Percentiles rank a stretch among this genome's conserved stretches.
These are phyloP conservation scores for Zaprionus capensis DNA, from an alignment of 1,140 invertebrate species.

Conservation along the genomic window DNA sequence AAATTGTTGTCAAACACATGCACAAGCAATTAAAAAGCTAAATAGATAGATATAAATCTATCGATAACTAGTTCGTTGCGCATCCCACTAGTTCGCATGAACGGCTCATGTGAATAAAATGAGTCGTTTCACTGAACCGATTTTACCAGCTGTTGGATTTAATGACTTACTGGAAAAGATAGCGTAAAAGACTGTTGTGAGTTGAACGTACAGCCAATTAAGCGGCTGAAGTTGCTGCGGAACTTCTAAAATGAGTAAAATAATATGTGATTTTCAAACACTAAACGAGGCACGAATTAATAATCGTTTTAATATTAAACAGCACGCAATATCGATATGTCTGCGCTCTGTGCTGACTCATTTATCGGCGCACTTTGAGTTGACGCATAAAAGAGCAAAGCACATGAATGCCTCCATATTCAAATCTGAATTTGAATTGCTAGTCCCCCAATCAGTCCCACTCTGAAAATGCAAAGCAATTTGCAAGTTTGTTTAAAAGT, in stretches of 20 bases:
- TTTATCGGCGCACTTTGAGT: not conserved
- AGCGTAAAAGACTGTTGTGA: too few relatives aligned
- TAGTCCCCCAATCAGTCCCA: not conserved
- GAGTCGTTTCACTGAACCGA: not conserved
- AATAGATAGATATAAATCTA: not conserved
- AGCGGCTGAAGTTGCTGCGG: too few relatives aligned
- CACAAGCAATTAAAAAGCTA: conserved; percentile 9
- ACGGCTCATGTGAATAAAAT: not conserved
- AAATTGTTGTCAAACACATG: conserved; percentile 11
- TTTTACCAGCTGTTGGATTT: not conserved
- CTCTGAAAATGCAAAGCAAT: not conserved
- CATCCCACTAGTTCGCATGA: not conserved
- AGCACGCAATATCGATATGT: not conserved
- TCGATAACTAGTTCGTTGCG: conserved; percentile 1
- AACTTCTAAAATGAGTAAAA: too few relatives aligned
- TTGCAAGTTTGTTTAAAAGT: not conserved
- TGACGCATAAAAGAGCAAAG: conserved; percentile 1
- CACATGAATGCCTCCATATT: conserved; percentile 20
- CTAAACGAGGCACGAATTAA: too few relatives aligned
- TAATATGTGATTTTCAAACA: too few relatives aligned
- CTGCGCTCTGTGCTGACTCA: not conserved
- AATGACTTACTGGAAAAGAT: not conserved
- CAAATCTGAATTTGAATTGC: conserved; percentile 9
- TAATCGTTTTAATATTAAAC: not conserved
- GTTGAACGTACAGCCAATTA: too few relatives aligned